Percentiles rank a stretch among this genome's conserved stretches.
phyloP scores from a whole-genome alignment of 2,113 vertebrate species.

The Castor canadensis region DNA sequence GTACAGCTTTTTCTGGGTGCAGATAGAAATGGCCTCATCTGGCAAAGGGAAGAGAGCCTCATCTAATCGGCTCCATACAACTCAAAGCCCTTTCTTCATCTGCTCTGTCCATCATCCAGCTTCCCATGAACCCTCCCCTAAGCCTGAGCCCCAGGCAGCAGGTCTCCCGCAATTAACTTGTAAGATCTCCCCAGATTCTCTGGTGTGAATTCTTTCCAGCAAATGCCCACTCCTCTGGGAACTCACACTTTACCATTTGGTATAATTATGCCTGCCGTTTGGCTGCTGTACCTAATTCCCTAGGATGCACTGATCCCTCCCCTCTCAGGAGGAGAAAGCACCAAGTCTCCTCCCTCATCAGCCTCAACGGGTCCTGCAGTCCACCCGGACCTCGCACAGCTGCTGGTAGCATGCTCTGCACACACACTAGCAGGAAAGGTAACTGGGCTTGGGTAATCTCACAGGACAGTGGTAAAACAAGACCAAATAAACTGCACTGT shows the following conservation, averaged over 20 bases:
- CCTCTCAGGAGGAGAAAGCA: conserved; percentile 44
- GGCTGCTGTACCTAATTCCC: conserved; percentile 69
- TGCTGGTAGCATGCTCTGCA: not conserved
- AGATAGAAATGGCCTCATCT: not conserved
- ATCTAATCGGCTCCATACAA: not conserved
- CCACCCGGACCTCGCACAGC: not conserved
- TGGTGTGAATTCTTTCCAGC: conserved; percentile 47
- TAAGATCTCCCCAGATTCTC: conserved; percentile 51
- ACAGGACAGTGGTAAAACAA: fast-evolving
- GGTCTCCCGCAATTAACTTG: conserved; percentile 43
- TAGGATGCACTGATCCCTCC: not conserved
- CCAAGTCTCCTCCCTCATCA: not conserved
- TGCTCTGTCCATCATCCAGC: not conserved
- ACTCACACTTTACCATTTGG: conserved; percentile 58
- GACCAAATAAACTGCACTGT: not conserved
- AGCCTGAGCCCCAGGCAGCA: not conserved
- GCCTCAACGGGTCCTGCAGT: not conserved
- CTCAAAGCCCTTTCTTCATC: not conserved
- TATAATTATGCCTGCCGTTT: conserved; percentile 72
- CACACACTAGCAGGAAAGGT: not conserved
- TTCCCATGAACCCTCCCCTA: not conserved
- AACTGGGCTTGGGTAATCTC: not conserved
- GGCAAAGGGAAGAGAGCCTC: not conserved
- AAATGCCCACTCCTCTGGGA: conserved; percentile 67
- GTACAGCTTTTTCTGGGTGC: not conserved